Base-by-base conservation (phyloP, 2,888 invertebrate genomes). In the Platycheirus albimanus region DNA sequence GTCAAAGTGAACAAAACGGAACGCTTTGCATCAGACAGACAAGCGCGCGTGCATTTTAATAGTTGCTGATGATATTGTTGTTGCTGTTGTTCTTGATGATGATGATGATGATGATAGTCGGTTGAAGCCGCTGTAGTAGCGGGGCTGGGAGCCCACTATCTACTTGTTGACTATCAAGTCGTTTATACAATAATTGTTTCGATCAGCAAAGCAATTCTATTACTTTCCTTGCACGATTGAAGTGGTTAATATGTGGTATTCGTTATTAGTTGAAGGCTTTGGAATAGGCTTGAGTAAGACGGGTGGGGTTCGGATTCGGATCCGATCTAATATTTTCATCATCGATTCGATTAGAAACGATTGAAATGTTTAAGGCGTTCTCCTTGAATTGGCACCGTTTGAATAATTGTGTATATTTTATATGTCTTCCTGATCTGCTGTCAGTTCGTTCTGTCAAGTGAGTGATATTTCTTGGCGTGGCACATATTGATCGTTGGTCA, bases 321-420 rank as follows among this genome's bases (percentile, higher is more conserved):
- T 0, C 3, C 0, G 13, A 20, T 49, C 47, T 11, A 52, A 13
- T 15, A 38, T 47, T 64, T 74, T 47, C 38, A 52, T 75, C 45
- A 63, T 63, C 38, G 52, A 19, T 45, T 30, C 28, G 47, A 63
- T 56, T 36, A 45, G 45, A 63, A 61, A 47, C 72, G 72, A 79
- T 81, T 81, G 81, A 81, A 81, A 77, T 77, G 81, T 81, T 72
- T 49, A 45, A 76, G 67, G 81, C 77, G 79, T 79, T 76, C 77
- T 75, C 75, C 52, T 30, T 71, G 47, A 61, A 71, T 47, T 71
- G 41, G 36, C 30, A 36, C 15, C 11, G 43, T 19, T 36, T 13
- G 10, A 17, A 30, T 45, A 52, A 58, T 58, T 75, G 43, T 64
- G 61, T 69, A 15, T 54, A n/a, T n/a, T n/a, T n/a, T 76, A 51